These are phyloP conservation scores for Alauda arvensis DNA, from an alignment of 2,797 vertebrate species.

Conservation along the genomic window DNA sequence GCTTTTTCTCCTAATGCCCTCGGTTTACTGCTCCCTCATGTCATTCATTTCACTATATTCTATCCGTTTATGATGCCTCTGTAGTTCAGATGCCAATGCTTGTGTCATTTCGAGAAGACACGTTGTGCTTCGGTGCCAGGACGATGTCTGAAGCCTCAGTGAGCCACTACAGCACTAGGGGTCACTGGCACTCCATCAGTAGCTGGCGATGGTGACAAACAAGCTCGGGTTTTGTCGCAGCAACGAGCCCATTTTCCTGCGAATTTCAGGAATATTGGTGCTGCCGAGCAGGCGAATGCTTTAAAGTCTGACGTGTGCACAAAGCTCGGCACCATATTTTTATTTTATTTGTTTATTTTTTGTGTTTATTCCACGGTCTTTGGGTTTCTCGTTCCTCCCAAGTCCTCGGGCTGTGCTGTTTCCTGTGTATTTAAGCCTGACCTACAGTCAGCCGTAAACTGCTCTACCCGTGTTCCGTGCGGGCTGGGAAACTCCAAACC, in stretches of 20 bases:
- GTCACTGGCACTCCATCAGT: conserved; percentile 58
- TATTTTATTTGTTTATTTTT: too few species aligned
- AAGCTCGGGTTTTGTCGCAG: fast-evolving
- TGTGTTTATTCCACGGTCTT: not conserved
- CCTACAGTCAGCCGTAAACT: not conserved
- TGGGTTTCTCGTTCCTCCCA: not conserved
- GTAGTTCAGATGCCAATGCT: not conserved
- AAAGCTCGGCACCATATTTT: not conserved
- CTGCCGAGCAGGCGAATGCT: not conserved
- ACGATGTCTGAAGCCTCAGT: fast-evolving
- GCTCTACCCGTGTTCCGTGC: not conserved
- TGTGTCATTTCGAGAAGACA: not conserved
- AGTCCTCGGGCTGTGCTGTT: not conserved
- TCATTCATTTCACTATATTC: not conserved
- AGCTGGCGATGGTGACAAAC: not conserved
- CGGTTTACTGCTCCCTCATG: not conserved
- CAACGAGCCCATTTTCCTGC: not conserved
- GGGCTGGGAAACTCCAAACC: not conserved
- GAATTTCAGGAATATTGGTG: not conserved
- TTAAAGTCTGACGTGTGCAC: not conserved
- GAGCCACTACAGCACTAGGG: conserved; percentile 27
- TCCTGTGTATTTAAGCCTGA: not conserved
- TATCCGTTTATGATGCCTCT: fast-evolving
- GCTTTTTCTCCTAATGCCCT: not conserved
- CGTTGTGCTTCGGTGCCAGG: fast-evolving